These are phyloP conservation scores for Chionomys nivalis DNA, from an alignment of 2,113 vertebrate species.

Conservation along the genomic window DNA sequence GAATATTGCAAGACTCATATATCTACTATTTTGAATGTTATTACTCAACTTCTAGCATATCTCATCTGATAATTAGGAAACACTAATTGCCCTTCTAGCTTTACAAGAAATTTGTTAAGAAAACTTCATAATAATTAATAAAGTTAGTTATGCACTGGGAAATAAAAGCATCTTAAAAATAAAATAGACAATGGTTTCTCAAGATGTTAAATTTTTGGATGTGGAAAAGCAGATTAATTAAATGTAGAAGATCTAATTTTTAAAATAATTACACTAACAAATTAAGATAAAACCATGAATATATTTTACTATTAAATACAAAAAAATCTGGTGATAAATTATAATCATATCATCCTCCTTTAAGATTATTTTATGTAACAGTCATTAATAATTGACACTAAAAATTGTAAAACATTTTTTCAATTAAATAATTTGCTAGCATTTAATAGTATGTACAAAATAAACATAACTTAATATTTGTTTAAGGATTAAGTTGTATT, in stretches of 20 bases:
- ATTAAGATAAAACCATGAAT: neutral
- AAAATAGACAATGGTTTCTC: neutral
- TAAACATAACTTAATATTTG: neutral
- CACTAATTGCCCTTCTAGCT: neutral
- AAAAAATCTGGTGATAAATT: constrained; percentile 4
- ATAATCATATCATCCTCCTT: no score
- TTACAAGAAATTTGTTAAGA: neutral
- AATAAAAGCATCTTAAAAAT: neutral
- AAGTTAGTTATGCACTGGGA: neutral
- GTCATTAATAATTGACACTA: neutral
- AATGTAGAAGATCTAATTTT: neutral
- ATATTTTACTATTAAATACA: neutral
- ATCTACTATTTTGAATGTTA: neutral
- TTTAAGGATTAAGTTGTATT: neutral
- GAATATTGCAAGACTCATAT: neutral
- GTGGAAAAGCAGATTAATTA: neutral
- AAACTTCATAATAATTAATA: neutral
- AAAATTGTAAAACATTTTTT: neutral
- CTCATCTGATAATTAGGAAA: neutral
- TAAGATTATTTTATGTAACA: neutral
- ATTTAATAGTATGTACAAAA: neutral
- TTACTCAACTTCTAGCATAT: neutral
- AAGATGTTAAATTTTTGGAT: neutral
- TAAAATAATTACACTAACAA: neutral
- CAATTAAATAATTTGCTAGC: neutral